phyloP scores from a whole-genome alignment of 2,113 vertebrate species.

The Tupaia tana region DNA sequence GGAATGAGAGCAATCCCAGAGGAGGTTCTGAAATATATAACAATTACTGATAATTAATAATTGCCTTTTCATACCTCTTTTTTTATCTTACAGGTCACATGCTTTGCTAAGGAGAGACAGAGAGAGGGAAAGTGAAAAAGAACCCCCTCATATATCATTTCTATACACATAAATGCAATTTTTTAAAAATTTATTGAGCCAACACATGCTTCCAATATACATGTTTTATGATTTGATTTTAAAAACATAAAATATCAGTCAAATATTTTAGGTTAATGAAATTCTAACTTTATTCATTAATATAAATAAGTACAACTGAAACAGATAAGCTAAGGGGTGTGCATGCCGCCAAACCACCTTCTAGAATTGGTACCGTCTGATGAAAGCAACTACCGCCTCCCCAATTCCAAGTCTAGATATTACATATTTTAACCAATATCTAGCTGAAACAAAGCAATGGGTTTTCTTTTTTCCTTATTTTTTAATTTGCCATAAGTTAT shows the following conservation, averaged over 20 bases:
- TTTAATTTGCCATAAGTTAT: no score
- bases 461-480: no score
- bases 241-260: not conserved
- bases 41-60: no score
- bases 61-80: not conserved
- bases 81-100: not conserved
- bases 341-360: not conserved
- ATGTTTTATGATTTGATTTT: not conserved
- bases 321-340: not conserved
- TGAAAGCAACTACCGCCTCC: not conserved
- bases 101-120: no score
- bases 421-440: not conserved
- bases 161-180: not conserved
- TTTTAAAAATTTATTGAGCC: not conserved
- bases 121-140: no score
- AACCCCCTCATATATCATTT: not conserved
- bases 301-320: not conserved
- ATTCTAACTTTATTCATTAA: not conserved
- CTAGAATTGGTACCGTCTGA: no score
- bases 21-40: not conserved
- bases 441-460: not conserved
- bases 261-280: not conserved
- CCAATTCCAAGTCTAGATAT: rapidly evolving
- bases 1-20: not conserved
- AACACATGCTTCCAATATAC: not conserved